These are phyloP conservation scores for Cantharis rustica DNA, from an alignment of 2,888 invertebrate genomes.

Conservation along the genomic window DNA sequence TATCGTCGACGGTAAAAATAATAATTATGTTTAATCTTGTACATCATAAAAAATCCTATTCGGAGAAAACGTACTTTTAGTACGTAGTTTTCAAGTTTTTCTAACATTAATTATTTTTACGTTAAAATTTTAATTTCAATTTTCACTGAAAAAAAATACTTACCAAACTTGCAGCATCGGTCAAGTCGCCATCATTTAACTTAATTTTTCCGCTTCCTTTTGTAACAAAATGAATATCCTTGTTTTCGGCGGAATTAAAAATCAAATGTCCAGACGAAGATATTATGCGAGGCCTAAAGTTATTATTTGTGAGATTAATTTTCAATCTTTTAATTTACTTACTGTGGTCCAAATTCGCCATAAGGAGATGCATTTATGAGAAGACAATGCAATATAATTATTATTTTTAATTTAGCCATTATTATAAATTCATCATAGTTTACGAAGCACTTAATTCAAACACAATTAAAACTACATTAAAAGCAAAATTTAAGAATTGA, in stretches of 20 bases:
- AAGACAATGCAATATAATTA: background rate
- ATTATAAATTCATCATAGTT: background rate
- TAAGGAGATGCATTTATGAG: background rate
- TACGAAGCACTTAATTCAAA: background rate
- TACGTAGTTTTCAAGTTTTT: too few relatives aligned
- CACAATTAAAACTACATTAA: background rate
- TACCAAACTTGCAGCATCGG: conserved; percentile 58
- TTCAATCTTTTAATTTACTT: background rate
- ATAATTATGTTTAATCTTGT: too few relatives aligned
- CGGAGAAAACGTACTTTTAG: too few relatives aligned
- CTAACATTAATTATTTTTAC: too few relatives aligned
- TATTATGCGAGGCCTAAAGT: conserved; percentile 66
- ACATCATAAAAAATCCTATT: too few relatives aligned
- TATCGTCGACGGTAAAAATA: too few relatives aligned
- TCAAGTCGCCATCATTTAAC: conserved; percentile 72
- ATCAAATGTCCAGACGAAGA: conserved; percentile 80
- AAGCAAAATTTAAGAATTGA: background rate
- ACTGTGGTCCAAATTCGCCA: background rate
- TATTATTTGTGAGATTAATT: background rate
- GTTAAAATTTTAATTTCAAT: too few relatives aligned
- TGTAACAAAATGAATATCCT: conserved; percentile 76
- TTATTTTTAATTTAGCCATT: background rate
- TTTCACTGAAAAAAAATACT: conserved; percentile 26
- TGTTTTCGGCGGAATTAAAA: conserved; percentile 75
- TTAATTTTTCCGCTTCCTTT: conserved; percentile 72